phyloP scores from a whole-genome alignment of 2,888 invertebrate genomes.

The Tiliacea citrago region DNA sequence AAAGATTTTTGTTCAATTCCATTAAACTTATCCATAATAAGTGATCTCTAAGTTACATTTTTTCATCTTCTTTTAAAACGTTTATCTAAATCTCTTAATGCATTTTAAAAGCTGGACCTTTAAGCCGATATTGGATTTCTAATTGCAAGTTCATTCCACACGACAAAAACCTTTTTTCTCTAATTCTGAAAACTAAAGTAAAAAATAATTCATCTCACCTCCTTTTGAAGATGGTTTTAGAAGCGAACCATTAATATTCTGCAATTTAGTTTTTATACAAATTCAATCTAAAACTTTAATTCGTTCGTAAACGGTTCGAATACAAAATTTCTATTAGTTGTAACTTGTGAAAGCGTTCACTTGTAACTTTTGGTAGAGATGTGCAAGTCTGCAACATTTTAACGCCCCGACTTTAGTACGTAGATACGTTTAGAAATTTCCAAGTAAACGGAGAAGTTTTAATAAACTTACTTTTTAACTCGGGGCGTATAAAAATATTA shows the following conservation, averaged over 20 bases:
- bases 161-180: conserved; percentile 31
- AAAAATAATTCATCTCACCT: conserved; percentile 42
- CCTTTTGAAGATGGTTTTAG: conserved; percentile 40
- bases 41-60: conserved; percentile 19
- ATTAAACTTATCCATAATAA: conserved; percentile 12
- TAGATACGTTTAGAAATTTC: conserved; percentile 46
- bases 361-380: conserved; percentile 46
- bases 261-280: conserved; percentile 56
- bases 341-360: conserved; percentile 50
- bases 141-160: conserved; percentile 41
- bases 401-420: conserved; percentile 34
- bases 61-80: conserved; percentile 13
- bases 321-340: conserved; percentile 39
- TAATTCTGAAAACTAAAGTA: conserved; percentile 18
- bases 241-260: conserved; percentile 32
- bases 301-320: conserved; percentile 51
- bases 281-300: conserved; percentile 64
- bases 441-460: conserved; percentile 55
- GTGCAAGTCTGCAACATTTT: conserved; percentile 51
- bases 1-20: not conserved
- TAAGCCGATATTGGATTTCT: conserved; percentile 35
- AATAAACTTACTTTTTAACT: conserved; percentile 64
- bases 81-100: conserved; percentile 52
- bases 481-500: conserved; percentile 60
- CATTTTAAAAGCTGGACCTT: conserved; percentile 38